Conservation (phyloP, 2,113 vertebrate species). For the Labeo catla region DNA sequence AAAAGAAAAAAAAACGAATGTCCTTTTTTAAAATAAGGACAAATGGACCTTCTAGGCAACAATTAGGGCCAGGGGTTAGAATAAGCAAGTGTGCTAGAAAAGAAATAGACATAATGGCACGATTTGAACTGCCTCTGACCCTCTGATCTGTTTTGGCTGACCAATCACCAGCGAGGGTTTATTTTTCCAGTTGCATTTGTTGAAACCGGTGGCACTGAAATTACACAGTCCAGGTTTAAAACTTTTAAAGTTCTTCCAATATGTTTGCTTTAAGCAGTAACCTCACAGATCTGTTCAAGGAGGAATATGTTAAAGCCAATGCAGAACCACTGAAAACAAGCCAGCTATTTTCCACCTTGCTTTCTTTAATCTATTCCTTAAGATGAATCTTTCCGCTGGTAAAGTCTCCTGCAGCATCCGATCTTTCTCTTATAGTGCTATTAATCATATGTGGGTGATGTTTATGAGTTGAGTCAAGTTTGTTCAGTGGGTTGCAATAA, state of each 20-base stretch:
- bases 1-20: slow-evolving; percentile 6
- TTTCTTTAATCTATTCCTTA: slow-evolving; percentile 47
- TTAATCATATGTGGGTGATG: slow-evolving; percentile 55
- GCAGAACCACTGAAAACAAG: slow-evolving; percentile 28
- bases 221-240: background rate
- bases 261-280: background rate
- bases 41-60: slow-evolving; percentile 20
- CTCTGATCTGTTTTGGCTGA: background rate
- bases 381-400: slow-evolving; percentile 51
- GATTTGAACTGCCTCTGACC: background rate
- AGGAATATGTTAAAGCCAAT: slow-evolving; percentile 29
- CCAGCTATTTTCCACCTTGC: slow-evolving; percentile 34
- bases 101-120: background rate
- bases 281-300: slow-evolving; percentile 7
- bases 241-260: background rate
- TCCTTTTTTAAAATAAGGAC: background rate
- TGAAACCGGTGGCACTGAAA: background rate
- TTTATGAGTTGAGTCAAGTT: slow-evolving; percentile 53
- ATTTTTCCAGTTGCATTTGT: background rate
- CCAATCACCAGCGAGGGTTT: background rate
- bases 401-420: slow-evolving; percentile 49
- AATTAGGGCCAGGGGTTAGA: background rate
- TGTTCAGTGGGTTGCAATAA: slow-evolving; percentile 48
- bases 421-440: slow-evolving; percentile 46
- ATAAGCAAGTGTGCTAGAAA: background rate